Evolutionary conservation across 2,888 invertebrate species (phyloP).

Genomic region (Agrilus cyanescens): DNA sequence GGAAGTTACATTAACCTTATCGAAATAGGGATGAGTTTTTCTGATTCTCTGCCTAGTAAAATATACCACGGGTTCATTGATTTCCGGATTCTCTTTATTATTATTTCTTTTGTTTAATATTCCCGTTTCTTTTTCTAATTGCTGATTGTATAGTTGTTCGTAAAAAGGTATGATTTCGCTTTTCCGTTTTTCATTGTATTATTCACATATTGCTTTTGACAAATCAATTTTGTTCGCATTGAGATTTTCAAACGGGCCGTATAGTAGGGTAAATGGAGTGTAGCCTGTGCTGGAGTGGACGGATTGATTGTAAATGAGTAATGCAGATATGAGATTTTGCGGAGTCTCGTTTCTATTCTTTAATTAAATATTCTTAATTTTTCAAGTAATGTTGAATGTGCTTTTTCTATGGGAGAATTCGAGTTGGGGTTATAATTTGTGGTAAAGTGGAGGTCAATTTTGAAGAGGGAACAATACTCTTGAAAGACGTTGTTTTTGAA

Average conservation of each 20-base stretch:
- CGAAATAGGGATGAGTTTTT: constrained; percentile 6
- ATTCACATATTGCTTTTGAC: constrained; percentile 10
- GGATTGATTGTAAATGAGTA: no score
- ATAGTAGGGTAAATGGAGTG: constrained; percentile 5
- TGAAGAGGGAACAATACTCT: constrained; percentile 9
- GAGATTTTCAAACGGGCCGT: constrained; percentile 6
- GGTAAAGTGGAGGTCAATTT: constrained; percentile 11
- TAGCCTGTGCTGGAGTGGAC: constrained; percentile 9
- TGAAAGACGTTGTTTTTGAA: constrained; percentile 11
- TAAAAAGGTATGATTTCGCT: constrained; percentile 6
- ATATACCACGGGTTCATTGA: constrained; percentile 9
- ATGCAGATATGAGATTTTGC: no score
- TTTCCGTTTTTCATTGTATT: no score
- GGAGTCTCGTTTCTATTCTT: constrained; percentile 2
- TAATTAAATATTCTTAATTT: constrained; percentile 4
- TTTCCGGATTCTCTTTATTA: constrained; percentile 8
- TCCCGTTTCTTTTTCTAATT: constrained; percentile 5
- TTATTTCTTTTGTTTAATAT: constrained; percentile 5
- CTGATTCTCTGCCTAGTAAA: constrained; percentile 4
- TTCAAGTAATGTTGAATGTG: constrained; percentile 11
- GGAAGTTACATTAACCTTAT: constrained; percentile 9
- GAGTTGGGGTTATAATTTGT: constrained; percentile 8
- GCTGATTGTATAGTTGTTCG: constrained; percentile 6
- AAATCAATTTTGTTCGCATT: constrained; percentile 12
- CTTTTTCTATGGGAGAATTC: constrained; percentile 11